phyloP scores from a whole-genome alignment of 1,140 invertebrate genomes.

The Asobara japonica region DNA sequence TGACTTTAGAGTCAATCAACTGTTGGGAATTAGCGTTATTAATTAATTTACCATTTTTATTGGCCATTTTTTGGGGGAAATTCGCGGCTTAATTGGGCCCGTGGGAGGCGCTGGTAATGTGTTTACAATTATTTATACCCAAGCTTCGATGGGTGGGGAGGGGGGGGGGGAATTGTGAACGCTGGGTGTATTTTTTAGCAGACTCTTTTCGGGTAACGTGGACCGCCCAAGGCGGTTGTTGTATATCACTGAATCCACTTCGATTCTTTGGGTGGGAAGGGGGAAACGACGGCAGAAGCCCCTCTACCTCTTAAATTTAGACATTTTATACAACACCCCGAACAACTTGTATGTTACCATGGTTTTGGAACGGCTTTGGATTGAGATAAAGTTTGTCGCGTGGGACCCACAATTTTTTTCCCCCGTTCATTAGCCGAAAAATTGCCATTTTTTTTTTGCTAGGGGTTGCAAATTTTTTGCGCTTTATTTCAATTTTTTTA shows the following conservation, averaged over 20 bases:
- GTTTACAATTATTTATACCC: conserved; percentile 34
- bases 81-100: no score
- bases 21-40: background rate
- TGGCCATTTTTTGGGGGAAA: background rate
- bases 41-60: background rate
- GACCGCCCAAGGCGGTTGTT: conserved; percentile 32
- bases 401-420: conserved; percentile 19
- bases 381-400: conserved; percentile 7
- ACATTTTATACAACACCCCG: conserved; percentile 38
- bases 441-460: background rate
- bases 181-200: conserved; percentile 28
- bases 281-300: conserved; percentile 16
- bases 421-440: background rate
- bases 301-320: conserved; percentile 42
- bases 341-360: conserved; percentile 23
- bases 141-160: conserved; percentile 11
- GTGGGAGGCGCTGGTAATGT: no score
- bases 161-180: conserved; percentile 6
- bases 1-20: background rate
- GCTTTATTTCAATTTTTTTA: background rate
- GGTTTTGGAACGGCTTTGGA: conserved; percentile 28
- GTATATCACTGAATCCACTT: conserved; percentile 31
- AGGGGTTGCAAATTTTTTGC: no score
- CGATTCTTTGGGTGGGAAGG: conserved; percentile 11
- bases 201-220: conserved; percentile 9